Conservation (phyloP, 2,797 vertebrate genomes). For the Hybognathus amarus region DNA sequence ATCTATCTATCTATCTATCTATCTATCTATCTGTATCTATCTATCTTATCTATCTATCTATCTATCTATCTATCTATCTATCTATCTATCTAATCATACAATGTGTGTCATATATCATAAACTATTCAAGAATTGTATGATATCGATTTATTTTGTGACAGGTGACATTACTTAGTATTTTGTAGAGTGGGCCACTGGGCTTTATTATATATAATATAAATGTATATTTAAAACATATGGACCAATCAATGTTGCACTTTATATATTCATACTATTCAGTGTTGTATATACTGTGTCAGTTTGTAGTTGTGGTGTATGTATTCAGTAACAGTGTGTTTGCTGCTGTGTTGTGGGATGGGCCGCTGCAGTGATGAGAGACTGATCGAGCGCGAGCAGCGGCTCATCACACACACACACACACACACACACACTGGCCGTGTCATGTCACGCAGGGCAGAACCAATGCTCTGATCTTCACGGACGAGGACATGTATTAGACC, state of each 20-base stretch:
- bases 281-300: too few species aligned
- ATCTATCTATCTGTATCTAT: too few species aligned
- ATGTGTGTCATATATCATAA: not conserved
- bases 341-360: slow-evolving; percentile 23
- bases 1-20: too few species aligned
- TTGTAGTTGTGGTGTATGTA: not conserved
- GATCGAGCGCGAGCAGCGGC: slow-evolving; percentile 5
- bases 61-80: too few species aligned
- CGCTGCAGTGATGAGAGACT: slow-evolving; percentile 22
- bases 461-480: slow-evolving; percentile 53
- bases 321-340: not conserved
- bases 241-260: not conserved
- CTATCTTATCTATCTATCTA: too few species aligned
- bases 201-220: not conserved
- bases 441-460: slow-evolving; percentile 36
- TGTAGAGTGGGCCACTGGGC: too few species aligned
- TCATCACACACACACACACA: slow-evolving; percentile 33
- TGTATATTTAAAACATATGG: not conserved
- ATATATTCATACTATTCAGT: not conserved
- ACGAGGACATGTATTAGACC: slow-evolving; percentile 2
- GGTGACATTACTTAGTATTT: not conserved
- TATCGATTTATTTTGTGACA: not conserved
- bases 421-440: slow-evolving; percentile 29
- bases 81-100: not conserved
- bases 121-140: not conserved